phyloP scores from a whole-genome alignment of 2,888 invertebrate species.

The Mactromeris polynyma region DNA sequence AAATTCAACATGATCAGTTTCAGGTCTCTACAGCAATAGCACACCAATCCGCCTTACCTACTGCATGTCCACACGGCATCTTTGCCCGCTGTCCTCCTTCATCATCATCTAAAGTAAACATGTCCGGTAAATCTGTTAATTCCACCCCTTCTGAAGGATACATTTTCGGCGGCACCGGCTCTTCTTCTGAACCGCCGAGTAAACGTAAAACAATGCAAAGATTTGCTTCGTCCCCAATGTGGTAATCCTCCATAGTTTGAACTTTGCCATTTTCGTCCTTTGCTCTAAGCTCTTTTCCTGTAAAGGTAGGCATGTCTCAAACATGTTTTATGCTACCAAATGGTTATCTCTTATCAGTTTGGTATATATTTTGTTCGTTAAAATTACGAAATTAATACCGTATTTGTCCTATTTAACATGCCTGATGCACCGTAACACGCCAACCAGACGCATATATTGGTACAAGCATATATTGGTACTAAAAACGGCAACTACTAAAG shows the following conservation, averaged over 20 bases:
- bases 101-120: constrained; percentile 73
- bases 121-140: constrained; percentile 68
- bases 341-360: too few species aligned
- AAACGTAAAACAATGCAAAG: constrained; percentile 61
- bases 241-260: constrained; percentile 61
- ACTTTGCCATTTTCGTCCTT: constrained; percentile 38
- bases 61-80: constrained; percentile 75
- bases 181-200: constrained; percentile 38
- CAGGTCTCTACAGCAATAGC: too few species aligned
- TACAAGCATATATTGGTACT: too few species aligned
- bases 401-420: too few species aligned
- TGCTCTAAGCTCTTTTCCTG: constrained; percentile 50
- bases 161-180: constrained; percentile 44
- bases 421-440: too few species aligned
- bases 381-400: too few species aligned
- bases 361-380: too few species aligned
- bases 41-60: constrained; percentile 26
- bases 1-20: too few species aligned
- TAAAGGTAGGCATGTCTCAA: background rate
- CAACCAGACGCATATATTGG: too few species aligned
- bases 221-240: constrained; percentile 53
- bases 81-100: constrained; percentile 60
- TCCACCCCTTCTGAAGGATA: constrained; percentile 55
- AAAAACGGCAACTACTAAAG: too few species aligned
- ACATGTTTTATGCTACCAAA: too few species aligned